Evolutionary conservation across 2,113 vertebrate species (phyloP).

Genomic region (crab-eating macaque (Macaca fascicularis)): T2T-MFA8v1.1 NC_088387.1:113427001-113427500

Average conservation of each 20-base stretch:
- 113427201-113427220: neutral
- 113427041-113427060: neutral
- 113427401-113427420: neutral
- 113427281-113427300: neutral
- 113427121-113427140: neutral
- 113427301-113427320: neutral
- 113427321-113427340: neutral
- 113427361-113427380: neutral
- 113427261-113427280: neutral
- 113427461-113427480: neutral
- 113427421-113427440: neutral
- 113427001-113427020: fast-evolving
- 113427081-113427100: neutral
- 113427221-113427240: neutral
- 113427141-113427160: neutral
- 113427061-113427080: neutral
- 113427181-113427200: neutral
- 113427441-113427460: neutral
- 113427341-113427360: neutral
- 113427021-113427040: neutral
- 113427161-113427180: neutral
- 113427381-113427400: neutral
- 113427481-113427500: neutral
- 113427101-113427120: neutral
- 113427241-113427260: neutral